Percentiles rank a stretch among this genome's conserved stretches.
Evolutionary conservation across 2,113 vertebrate species (phyloP).

Genomic region (Cyphomyrus discorhynchus): DNA sequence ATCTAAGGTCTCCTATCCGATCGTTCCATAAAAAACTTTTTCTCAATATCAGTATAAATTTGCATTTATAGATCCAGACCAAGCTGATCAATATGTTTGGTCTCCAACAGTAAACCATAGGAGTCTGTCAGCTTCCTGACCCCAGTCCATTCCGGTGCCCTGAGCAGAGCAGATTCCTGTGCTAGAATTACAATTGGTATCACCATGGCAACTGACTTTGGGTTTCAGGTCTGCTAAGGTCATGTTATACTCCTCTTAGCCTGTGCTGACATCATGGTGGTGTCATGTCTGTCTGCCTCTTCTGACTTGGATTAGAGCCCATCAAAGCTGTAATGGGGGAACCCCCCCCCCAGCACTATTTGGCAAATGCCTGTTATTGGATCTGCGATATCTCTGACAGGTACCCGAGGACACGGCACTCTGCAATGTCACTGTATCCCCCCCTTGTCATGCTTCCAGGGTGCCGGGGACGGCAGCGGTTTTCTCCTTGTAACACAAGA

Average conservation of each 20-base stretch:
- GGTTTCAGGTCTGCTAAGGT: slow-evolving; percentile 25
- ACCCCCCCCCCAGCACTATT: background rate
- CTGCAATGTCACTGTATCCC: background rate
- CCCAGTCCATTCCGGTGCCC: background rate
- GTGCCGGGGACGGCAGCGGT: background rate
- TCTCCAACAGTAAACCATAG: background rate
- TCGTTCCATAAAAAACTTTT: background rate
- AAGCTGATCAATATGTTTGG: background rate
- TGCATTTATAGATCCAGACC: background rate
- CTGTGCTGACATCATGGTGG: background rate
- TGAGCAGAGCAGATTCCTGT: background rate
- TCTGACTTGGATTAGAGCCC: slow-evolving; percentile 27
- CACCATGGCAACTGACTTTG: slow-evolving; percentile 20
- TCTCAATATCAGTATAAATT: background rate
- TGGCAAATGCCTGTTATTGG: background rate
- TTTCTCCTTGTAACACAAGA: background rate
- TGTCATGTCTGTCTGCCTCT: slow-evolving; percentile 39
- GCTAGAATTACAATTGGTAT: slow-evolving; percentile 11
- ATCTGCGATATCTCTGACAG: background rate
- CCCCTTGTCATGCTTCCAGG: background rate
- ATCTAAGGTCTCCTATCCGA: background rate
- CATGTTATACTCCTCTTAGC: background rate
- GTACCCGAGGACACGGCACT: background rate
- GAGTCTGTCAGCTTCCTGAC: background rate
- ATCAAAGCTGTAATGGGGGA: slow-evolving; percentile 27